phyloP scores from a whole-genome alignment of 1,140 invertebrate species.

The Amphibalanus amphitrite region DNA sequence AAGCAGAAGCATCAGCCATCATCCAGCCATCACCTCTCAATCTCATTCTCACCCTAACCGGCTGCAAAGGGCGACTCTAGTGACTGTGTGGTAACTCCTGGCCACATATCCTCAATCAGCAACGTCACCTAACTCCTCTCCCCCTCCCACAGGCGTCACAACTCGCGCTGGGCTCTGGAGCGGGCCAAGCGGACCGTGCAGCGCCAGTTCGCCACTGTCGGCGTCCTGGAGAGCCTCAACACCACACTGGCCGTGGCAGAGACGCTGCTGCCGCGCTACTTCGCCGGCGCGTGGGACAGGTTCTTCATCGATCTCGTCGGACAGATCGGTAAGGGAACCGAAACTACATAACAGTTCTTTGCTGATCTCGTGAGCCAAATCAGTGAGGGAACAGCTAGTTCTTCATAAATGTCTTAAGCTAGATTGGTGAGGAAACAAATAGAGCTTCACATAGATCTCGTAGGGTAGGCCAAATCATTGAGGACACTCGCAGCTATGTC shows the following conservation, averaged over 20 bases:
- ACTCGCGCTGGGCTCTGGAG: conserved; percentile 20
- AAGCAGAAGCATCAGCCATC: too few relatives aligned
- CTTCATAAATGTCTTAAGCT: too few relatives aligned
- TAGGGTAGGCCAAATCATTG: too few relatives aligned
- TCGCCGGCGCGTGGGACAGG: conserved; percentile 33
- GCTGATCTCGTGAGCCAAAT: too few relatives aligned
- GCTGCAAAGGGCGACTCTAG: too few relatives aligned
- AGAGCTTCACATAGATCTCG: too few relatives aligned
- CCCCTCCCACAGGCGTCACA: conserved; percentile 17
- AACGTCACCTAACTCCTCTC: neutral
- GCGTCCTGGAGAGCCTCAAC: conserved; percentile 23
- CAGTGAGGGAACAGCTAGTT: too few relatives aligned
- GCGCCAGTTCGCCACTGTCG: conserved; percentile 22
- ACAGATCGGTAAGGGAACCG: conserved; percentile 28
- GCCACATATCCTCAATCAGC: neutral
- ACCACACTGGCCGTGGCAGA: conserved; percentile 22
- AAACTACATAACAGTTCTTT: too few relatives aligned
- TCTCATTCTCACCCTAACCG: too few relatives aligned
- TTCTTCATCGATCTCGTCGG: conserved; percentile 36
- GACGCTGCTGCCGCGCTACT: conserved; percentile 36
- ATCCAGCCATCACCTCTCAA: too few relatives aligned
- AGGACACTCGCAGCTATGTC: too few relatives aligned
- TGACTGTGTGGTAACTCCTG: neutral
- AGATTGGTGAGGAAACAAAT: too few relatives aligned
- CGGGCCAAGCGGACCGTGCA: conserved; percentile 23